Percentiles rank a stretch among this genome's conserved stretches.
These are phyloP conservation scores for Sander lucioperca DNA, from an alignment of 2,113 vertebrate genomes.

Conservation along the genomic window DNA sequence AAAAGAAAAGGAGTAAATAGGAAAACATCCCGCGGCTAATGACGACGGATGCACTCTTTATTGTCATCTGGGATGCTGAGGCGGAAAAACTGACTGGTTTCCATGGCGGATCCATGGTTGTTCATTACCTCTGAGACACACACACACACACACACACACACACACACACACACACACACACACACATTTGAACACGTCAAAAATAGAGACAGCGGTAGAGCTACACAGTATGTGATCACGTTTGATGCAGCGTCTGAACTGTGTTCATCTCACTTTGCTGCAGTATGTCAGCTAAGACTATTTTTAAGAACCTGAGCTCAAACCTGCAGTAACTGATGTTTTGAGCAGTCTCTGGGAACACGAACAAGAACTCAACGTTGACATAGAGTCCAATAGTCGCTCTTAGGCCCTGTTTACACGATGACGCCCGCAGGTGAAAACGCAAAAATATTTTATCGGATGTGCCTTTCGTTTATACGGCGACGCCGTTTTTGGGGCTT, in stretches of 20 bases:
- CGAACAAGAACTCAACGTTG: no score
- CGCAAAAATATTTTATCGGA: no score
- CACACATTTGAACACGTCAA: not conserved
- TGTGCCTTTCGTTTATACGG: no score
- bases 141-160: not conserved
- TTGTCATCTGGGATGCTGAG: constrained; percentile 25
- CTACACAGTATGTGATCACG: not conserved
- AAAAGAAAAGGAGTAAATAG: not conserved
- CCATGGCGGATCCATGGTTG: constrained; percentile 2
- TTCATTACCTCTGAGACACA: constrained; percentile 23
- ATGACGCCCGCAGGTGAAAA: no score
- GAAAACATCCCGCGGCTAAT: constrained; percentile 37
- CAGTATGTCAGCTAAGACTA: not conserved
- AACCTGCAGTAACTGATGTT: not conserved
- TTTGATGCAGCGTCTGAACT: not conserved
- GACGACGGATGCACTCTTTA: not conserved
- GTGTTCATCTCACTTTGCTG: not conserved
- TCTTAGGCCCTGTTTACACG: no score
- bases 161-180: not conserved
- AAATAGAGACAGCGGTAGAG: not conserved
- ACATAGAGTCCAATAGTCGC: no score
- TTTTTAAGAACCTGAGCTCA: not conserved
- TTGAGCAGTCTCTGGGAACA: no score
- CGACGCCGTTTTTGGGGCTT: no score
- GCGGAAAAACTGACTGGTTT: no score